Evolutionary conservation across 2,888 invertebrate species (phyloP), one percentile per base, ranked within the genome.

Genomic region (Sarcophaga rosellei): DNA sequence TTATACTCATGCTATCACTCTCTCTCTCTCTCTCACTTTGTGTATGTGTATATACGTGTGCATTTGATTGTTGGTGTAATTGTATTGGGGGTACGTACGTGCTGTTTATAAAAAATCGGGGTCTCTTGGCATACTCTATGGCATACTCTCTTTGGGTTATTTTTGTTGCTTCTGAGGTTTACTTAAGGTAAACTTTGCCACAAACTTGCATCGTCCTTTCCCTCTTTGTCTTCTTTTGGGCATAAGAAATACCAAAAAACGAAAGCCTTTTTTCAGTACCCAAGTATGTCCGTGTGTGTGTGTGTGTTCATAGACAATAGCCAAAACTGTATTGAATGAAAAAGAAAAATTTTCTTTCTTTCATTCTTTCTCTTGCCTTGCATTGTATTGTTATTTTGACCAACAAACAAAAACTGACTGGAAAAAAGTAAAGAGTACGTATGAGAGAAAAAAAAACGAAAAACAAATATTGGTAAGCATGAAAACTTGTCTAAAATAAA

Each of bases 161-260:
- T 62, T 47, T 77, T 45, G 57, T 53, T 17, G 53, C 53, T 53
- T 53, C 53, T 82, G 76, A 78, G 86, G 86, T 81, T 86, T 84
- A 78, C 81, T 86, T 86, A 81, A 86, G 86, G 86, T 86, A 81
- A 86, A 81, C 81, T 86, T 86, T 73, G 66, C 57, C 57, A 61
- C 23, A 76, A 76, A 83, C 76, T 83, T 74, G 10, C 10, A 10
- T 35, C 2, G 10, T 35, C 35, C 35, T 35, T 35, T 10, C 4
- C 5, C 53, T 15, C 53, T 53, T 15, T 53, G 17, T 12, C 53
- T 17, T 5, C 12, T 12, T 53, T 53, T 53, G 17, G 53, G 3
- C 17, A 17, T 3, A 53, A 17, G 53, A 53, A 53, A 17, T 53
- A 12, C 53, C 53, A 1, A 53, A 53, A 17, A 53, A 15, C 15